These are phyloP conservation scores for Cerceris ruficornis DNA, from an alignment of 2,888 invertebrate species.

Conservation along the genomic window DNA sequence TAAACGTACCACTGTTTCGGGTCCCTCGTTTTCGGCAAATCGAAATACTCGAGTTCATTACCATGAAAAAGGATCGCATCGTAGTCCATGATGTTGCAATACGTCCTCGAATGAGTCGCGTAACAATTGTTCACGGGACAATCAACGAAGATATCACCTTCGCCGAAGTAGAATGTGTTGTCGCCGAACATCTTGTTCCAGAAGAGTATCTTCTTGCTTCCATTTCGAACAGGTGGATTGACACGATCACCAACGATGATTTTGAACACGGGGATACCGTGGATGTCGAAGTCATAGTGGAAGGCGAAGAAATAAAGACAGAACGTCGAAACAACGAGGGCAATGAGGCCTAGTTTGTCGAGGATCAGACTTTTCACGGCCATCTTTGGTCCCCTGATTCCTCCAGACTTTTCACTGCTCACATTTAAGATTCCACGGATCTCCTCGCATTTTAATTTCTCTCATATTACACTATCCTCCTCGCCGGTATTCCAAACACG, in stretches of 20 bases:
- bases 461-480: too few species aligned
- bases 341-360: constrained; percentile 33
- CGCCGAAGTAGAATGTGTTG: constrained; percentile 68
- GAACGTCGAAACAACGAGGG: constrained; percentile 27
- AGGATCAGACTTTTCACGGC: constrained; percentile 37
- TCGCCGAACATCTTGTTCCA: constrained; percentile 77
- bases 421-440: too few species aligned
- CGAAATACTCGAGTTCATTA: constrained; percentile 70
- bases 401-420: background rate
- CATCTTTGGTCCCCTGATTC: background rate
- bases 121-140: constrained; percentile 81
- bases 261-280: constrained; percentile 20
- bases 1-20: constrained; percentile 83
- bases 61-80: constrained; percentile 84
- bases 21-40: constrained; percentile 78
- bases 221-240: background rate
- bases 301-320: constrained; percentile 51
- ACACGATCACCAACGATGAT: background rate
- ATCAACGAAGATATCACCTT: constrained; percentile 59
- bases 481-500: too few species aligned
- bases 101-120: constrained; percentile 78
- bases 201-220: constrained; percentile 67
- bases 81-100: constrained; percentile 79
- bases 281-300: constrained; percentile 44
- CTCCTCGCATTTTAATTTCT: too few species aligned